Conservation (phyloP, 92 coral and sea anemone species). For the Porites cylindrica region DNA sequence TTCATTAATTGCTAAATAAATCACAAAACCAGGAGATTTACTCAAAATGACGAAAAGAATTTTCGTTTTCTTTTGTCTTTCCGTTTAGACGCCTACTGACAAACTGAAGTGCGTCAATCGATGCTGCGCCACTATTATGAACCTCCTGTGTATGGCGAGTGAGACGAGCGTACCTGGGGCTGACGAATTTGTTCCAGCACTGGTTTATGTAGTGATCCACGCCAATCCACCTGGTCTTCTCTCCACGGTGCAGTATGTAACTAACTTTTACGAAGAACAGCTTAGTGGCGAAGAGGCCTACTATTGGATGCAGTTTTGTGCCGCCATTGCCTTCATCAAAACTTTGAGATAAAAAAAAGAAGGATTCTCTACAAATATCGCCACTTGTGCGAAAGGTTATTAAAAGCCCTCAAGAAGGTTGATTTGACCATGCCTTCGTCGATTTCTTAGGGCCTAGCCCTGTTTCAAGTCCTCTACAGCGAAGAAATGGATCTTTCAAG, state of each 20-base stretch:
- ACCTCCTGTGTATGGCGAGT: conserved; percentile 89
- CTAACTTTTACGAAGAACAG: conserved; percentile 83
- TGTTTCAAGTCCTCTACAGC: background rate
- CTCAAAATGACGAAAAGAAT: background rate
- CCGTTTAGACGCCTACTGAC: conserved; percentile 94
- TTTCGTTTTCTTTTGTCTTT: background rate
- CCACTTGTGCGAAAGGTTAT: background rate
- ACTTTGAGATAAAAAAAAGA: conserved; percentile 41
- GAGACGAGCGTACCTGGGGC: conserved; percentile 95
- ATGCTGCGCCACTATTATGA: conserved; percentile 97
- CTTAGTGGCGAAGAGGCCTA: conserved; percentile 95
- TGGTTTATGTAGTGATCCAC: conserved; percentile 93
- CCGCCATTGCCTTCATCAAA: conserved; percentile 94
- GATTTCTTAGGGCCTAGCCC: background rate
- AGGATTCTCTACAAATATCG: background rate
- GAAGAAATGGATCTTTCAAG: background rate
- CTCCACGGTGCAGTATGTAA: conserved; percentile 93
- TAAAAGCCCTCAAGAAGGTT: no score
- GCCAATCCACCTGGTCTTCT: conserved; percentile 97
- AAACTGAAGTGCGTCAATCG: conserved; percentile 98
- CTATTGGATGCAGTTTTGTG: conserved; percentile 99
- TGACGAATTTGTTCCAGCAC: conserved; percentile 94
- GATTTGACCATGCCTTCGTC: background rate
- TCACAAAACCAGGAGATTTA: no score
- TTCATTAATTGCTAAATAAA: no score